Evolutionary conservation across 2,888 invertebrate species (phyloP).

Genomic region (Cheilosia vulpina): DNA sequence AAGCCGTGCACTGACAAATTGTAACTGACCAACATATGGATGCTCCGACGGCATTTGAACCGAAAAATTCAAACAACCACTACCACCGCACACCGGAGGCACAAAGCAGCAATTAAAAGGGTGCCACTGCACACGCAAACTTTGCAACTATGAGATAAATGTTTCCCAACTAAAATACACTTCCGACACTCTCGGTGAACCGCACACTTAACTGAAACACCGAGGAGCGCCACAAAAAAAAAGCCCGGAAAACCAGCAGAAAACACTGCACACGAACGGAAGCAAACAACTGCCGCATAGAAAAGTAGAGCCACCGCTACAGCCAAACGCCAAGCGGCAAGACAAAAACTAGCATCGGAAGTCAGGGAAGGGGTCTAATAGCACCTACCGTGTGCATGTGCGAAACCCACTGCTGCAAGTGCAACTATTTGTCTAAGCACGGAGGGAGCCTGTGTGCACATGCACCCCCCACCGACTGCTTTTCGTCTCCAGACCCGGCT

Average conservation of each 20-base stretch:
- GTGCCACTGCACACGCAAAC: slow-evolving; percentile 52
- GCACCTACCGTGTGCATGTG: slow-evolving; percentile 14
- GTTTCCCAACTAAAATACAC: slow-evolving; percentile 74
- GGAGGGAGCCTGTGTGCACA: slow-evolving; percentile 35
- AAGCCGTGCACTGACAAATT: slow-evolving; percentile 16
- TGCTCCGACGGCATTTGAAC: slow-evolving; percentile 47
- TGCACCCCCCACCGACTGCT: background rate
- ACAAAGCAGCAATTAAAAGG: slow-evolving; percentile 74
- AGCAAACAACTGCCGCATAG: slow-evolving; percentile 55
- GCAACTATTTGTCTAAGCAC: slow-evolving; percentile 70
- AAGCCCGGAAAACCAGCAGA: slow-evolving; percentile 37
- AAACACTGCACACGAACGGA: slow-evolving; percentile 64
- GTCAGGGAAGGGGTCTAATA: slow-evolving; percentile 15
- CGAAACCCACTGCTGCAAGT: slow-evolving; percentile 16
- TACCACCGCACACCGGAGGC: slow-evolving; percentile 45
- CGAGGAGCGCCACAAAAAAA: slow-evolving; percentile 50
- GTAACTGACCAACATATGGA: slow-evolving; percentile 36
- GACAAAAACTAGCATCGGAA: slow-evolving; percentile 56
- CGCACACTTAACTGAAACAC: slow-evolving; percentile 74
- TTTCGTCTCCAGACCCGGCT: slow-evolving; percentile 28
- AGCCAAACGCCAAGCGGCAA: slow-evolving; percentile 25
- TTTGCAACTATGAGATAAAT: slow-evolving; percentile 67
- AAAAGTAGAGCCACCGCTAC: slow-evolving; percentile 10
- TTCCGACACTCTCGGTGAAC: slow-evolving; percentile 76
- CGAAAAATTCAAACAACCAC: slow-evolving; percentile 22